A percentile compares a stretch with the other conserved stretches of the same genome.
Evolutionary conservation across 2,797 vertebrate species (phyloP).

Genomic region (Babyrousa celebensis): DNA sequence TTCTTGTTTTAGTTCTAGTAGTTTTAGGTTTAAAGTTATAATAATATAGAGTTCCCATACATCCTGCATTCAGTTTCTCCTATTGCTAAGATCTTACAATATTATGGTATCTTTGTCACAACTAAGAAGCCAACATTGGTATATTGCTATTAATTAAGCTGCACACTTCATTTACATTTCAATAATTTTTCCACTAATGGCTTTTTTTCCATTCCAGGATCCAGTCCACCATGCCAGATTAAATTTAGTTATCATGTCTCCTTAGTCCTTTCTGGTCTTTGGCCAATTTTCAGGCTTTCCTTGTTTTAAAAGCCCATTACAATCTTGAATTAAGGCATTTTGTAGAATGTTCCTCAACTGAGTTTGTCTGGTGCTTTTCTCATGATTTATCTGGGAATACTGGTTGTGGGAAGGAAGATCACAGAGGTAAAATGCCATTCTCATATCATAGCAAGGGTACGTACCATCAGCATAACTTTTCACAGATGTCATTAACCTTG

Average conservation of each 20-base stretch:
- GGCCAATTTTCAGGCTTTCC: neutral
- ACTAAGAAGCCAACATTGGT: neutral
- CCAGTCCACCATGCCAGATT: neutral
- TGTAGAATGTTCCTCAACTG: neutral
- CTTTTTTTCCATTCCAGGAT: neutral
- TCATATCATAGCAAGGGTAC: neutral
- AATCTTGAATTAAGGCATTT: neutral
- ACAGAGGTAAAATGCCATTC: neutral
- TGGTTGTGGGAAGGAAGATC: neutral
- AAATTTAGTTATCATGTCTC: neutral
- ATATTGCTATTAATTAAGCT: neutral
- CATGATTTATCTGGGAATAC: neutral
- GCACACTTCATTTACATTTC: neutral
- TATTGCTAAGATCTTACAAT: neutral
- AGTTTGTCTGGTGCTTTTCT: neutral
- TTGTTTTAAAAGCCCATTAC: neutral
- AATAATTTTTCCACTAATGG: neutral
- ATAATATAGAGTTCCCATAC: neutral
- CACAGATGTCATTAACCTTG: neutral
- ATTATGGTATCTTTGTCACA: neutral
- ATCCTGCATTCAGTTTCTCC: neutral
- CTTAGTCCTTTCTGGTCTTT: neutral
- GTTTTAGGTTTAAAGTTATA: neutral
- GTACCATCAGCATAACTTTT: neutral
- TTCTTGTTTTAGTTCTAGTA: neutral